These are phyloP conservation scores for Phyllopteryx taeniolatus DNA, from an alignment of 2,113 vertebrate species.

Conservation along the genomic window DNA sequence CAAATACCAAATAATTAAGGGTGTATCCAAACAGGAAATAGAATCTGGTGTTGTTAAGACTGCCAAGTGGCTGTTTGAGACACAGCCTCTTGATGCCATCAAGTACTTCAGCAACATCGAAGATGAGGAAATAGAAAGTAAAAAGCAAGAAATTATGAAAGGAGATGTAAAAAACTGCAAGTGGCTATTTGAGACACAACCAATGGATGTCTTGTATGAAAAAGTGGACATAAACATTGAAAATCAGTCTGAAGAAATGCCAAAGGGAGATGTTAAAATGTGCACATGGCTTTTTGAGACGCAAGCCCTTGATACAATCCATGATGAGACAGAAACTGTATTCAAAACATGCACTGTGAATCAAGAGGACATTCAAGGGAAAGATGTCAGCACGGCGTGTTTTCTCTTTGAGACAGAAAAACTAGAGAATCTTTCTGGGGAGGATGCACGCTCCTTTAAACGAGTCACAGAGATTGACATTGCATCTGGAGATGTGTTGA, in stretches of 20 bases:
- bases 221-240: conserved; percentile 66
- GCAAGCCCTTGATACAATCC: conserved; percentile 81
- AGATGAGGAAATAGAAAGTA: conserved; percentile 73
- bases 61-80: conserved; percentile 94
- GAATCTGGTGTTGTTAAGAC: conserved; percentile 88
- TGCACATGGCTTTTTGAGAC: conserved; percentile 91
- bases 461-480: conserved; percentile 80
- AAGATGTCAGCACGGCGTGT: conserved; percentile 80
- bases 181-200: conserved; percentile 92
- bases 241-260: conserved; percentile 69
- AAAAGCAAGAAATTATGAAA: conserved; percentile 73
- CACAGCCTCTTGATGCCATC: conserved; percentile 86
- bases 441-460: conserved; percentile 74
- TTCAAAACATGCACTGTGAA: conserved; percentile 75
- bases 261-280: conserved; percentile 85
- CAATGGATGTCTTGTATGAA: conserved; percentile 86
- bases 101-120: conserved; percentile 83
- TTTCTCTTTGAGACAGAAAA: conserved; percentile 89
- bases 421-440: conserved; percentile 78
- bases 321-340: conserved; percentile 71
- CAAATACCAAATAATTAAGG: conserved; percentile 86
- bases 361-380: conserved; percentile 82
- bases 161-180: conserved; percentile 88
- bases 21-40: conserved; percentile 87
- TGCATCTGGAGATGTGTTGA: conserved; percentile 83